Evolutionary conservation across 2,797 vertebrate genomes (phyloP).

Genomic region (Scarus forsteni): DNA sequence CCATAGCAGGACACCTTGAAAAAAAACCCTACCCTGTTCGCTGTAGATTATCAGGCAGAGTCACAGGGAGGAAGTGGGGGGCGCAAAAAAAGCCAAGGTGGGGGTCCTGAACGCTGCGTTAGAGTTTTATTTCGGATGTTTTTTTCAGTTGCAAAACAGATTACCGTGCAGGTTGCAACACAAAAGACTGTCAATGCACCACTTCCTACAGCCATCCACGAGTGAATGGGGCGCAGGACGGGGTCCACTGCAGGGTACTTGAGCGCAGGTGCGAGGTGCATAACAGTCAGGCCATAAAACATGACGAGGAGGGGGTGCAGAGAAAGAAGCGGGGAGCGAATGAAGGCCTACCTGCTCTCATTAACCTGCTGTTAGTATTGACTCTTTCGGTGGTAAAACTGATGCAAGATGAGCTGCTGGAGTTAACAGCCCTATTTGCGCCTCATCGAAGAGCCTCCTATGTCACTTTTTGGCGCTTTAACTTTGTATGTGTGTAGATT

Average conservation of each 20-base stretch:
- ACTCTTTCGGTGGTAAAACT: background rate
- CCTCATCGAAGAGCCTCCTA: background rate
- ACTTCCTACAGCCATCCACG: conserved; percentile 84
- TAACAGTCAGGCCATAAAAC: conserved; percentile 71
- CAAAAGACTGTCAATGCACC: conserved; percentile 82
- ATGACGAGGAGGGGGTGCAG: background rate
- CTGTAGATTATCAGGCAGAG: conserved; percentile 51
- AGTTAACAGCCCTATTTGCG: conserved; percentile 48
- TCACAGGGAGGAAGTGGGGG: conserved; percentile 10
- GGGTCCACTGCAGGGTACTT: conserved; percentile 69
- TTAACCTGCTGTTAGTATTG: conserved; percentile 54
- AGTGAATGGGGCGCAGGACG: conserved; percentile 72
- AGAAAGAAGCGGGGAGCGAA: background rate
- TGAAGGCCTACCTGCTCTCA: conserved; percentile 64
- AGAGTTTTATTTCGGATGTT: conserved; percentile 83
- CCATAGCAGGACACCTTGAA: conserved; percentile 46
- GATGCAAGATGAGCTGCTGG: conserved; percentile 5
- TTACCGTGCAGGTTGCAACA: conserved; percentile 83
- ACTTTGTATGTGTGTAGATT: background rate
- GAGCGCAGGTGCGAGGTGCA: conserved; percentile 82
- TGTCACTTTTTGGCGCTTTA: background rate
- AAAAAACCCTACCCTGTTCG: conserved; percentile 50
- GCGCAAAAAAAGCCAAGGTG: conserved; percentile 72
- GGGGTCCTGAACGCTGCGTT: conserved; percentile 82
- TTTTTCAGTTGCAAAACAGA: conserved; percentile 90